Evolutionary conservation across 2,113 vertebrate species (phyloP).

Genomic region (Dipodomys stephensi): DNA sequence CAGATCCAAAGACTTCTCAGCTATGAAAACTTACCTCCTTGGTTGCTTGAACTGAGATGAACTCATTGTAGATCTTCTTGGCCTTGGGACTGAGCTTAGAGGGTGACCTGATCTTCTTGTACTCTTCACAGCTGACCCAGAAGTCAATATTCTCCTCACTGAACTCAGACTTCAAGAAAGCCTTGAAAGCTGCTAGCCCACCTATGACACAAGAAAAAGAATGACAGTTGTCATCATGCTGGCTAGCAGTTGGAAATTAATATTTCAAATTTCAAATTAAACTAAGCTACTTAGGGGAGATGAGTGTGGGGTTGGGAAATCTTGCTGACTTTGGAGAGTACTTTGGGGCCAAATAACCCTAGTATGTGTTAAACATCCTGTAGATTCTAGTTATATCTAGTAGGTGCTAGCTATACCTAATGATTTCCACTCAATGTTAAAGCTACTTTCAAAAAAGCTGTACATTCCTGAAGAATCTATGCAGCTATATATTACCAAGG

Average conservation of each 20-base stretch:
- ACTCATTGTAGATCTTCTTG: conserved; percentile 92
- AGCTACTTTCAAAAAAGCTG: not conserved
- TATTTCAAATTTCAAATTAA: not conserved
- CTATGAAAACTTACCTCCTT: conserved; percentile 88
- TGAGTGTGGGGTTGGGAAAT: not conserved
- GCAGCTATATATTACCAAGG: not conserved
- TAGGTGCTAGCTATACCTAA: not conserved
- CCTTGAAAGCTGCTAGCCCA: conserved; percentile 90
- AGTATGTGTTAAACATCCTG: not conserved
- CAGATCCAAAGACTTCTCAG: not conserved
- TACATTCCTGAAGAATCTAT: not conserved
- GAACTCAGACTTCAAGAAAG: conserved; percentile 94
- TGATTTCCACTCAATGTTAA: not conserved
- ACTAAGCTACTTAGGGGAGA: not conserved
- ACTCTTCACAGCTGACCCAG: conserved; percentile 95
- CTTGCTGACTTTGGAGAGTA: rapidly evolving
- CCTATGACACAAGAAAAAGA: conserved; percentile 78
- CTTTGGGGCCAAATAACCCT: not conserved
- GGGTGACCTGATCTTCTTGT: conserved; percentile 88
- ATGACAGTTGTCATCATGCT: not conserved
- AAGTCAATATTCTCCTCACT: conserved; percentile 96
- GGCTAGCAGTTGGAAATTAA: not conserved
- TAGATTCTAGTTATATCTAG: not conserved
- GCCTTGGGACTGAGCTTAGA: conserved; percentile 89
- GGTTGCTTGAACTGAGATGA: conserved; percentile 91